A percentile compares a stretch with the other conserved stretches of the same genome.
These are phyloP conservation scores for Crambe crambe DNA, from an alignment of 37 sponge, comb jelly and placozoan genomes.

Conservation along the genomic window DNA sequence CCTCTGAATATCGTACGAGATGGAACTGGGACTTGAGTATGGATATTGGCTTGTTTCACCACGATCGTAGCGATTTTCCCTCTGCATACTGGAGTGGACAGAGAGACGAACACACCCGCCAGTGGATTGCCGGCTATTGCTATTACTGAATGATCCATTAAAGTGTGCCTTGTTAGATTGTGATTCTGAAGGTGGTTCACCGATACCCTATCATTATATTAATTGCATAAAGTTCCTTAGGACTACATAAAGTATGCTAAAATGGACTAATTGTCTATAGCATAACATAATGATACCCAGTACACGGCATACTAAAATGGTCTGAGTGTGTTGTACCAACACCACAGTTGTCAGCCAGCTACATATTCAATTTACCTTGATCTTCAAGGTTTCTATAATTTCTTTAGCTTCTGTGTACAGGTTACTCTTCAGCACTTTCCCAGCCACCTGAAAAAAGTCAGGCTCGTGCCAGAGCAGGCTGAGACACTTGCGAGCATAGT, in stretches of 20 bases:
- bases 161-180: constrained; percentile 17
- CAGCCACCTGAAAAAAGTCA: constrained; percentile 51
- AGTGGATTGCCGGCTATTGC: constrained; percentile 24
- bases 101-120: constrained; percentile 19
- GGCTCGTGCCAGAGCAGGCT: constrained; percentile 34
- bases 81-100: background rate
- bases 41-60: background rate
- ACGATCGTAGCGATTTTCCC: background rate
- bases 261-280: too few relatives aligned
- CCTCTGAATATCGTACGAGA: background rate
- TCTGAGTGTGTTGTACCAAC: background rate
- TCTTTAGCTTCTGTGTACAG: constrained; percentile 30
- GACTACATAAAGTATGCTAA: too few relatives aligned
- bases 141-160: background rate
- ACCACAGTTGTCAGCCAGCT: background rate
- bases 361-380: constrained; percentile 52
- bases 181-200: constrained; percentile 60
- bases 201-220: constrained; percentile 77
- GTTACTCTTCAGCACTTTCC: constrained; percentile 25
- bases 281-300: too few relatives aligned
- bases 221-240: background rate
- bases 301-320: too few relatives aligned
- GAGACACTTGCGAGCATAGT: constrained; percentile 59
- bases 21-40: background rate
- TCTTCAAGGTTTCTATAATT: constrained; percentile 54